Percentiles rank a stretch among this genome's conserved stretches.
phyloP scores from a whole-genome alignment of 2,888 invertebrate genomes.

The Lithophane socia region DNA sequence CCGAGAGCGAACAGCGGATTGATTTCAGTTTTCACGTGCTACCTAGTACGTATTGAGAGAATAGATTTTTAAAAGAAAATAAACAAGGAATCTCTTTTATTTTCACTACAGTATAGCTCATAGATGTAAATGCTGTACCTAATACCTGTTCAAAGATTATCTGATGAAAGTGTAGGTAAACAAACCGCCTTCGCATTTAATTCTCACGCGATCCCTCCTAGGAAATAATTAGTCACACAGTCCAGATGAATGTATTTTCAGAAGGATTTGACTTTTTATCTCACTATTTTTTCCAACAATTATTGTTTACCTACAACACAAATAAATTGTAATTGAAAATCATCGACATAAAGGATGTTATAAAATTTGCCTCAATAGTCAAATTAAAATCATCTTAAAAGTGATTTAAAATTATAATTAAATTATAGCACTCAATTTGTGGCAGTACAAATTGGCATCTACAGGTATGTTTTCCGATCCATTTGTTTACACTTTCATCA shows the following conservation, averaged over 20 bases:
- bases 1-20: constrained; percentile 30
- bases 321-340: not conserved
- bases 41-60: not conserved
- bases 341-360: not conserved
- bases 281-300: not conserved
- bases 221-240: not conserved
- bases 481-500: no score
- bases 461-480: no score
- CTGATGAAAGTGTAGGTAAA: not conserved
- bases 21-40: constrained; percentile 38
- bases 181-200: not conserved
- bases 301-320: not conserved
- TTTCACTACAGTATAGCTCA: not conserved
- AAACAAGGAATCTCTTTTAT: not conserved
- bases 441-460: no score
- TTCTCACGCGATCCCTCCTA: not conserved
- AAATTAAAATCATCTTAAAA: no score
- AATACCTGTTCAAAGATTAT: not conserved
- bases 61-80: constrained; percentile 6
- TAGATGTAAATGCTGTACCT: not conserved
- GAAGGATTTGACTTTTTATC: no score
- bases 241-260: not conserved
- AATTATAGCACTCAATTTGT: no score
- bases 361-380: no score
- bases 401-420: no score